phyloP scores from a whole-genome alignment of 1,140 invertebrate genomes.

The Drosophila subpulchrella region DNA sequence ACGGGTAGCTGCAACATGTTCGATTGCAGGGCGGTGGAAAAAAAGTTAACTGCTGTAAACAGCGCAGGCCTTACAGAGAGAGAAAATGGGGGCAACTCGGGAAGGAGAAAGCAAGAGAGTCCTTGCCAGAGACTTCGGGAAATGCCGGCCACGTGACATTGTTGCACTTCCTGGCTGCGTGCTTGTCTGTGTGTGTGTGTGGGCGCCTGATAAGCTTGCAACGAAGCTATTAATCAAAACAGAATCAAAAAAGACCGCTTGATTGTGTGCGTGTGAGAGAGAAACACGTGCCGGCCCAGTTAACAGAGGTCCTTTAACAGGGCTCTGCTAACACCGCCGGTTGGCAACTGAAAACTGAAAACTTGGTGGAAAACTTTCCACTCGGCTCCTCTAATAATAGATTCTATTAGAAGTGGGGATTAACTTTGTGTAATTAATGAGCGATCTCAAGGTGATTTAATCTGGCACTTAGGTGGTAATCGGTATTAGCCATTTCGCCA shows the following conservation, averaged over 20 bases:
- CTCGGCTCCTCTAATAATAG: constrained; percentile 54
- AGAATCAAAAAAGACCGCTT: constrained; percentile 74
- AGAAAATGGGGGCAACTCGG: constrained; percentile 11
- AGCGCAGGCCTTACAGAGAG: constrained; percentile 49
- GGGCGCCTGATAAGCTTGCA: constrained; percentile 64
- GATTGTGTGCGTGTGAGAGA: constrained; percentile 67
- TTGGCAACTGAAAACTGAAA: constrained; percentile 60
- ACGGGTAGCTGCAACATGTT: constrained; percentile 67
- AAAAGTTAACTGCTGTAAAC: constrained; percentile 70
- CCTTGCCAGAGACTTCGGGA: constrained; percentile 14
- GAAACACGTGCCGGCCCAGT: constrained; percentile 77
- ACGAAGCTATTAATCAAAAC: constrained; percentile 84
- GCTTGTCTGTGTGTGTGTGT: constrained; percentile 20
- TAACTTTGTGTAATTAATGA: constrained; percentile 37
- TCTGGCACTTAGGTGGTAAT: constrained; percentile 7
- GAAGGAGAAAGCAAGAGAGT: background rate
- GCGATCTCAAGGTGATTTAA: constrained; percentile 24
- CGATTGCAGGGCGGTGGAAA: constrained; percentile 54
- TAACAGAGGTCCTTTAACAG: constrained; percentile 68
- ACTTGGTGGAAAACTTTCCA: constrained; percentile 26
- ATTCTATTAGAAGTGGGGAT: constrained; percentile 13
- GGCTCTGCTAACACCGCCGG: constrained; percentile 42
- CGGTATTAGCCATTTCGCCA: constrained; percentile 34
- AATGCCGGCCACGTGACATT: constrained; percentile 78
- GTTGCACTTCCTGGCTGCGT: constrained; percentile 64